Conservation (phyloP, 2,113 vertebrate genomes). For the Atractosteus spatula region DNA sequence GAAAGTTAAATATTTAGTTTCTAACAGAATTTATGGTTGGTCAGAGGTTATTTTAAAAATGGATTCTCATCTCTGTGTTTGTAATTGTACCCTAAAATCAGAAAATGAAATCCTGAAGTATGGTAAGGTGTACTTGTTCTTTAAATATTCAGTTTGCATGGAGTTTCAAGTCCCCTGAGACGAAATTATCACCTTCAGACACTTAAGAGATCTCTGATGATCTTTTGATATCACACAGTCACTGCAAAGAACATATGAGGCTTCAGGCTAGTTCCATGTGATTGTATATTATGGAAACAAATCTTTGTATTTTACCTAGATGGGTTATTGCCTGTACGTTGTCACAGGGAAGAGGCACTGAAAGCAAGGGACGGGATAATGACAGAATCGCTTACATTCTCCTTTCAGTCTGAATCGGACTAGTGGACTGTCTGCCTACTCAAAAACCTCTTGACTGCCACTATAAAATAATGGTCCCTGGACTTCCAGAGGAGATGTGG, state of each 20-base stretch:
- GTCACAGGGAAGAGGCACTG: neutral
- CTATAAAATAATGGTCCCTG: neutral
- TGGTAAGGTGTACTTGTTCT: no score
- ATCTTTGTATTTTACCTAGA: neutral
- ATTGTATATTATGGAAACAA: neutral
- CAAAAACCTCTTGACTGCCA: neutral
- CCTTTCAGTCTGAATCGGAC: neutral
- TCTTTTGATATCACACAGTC: neutral
- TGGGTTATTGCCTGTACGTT: neutral
- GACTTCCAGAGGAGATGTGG: neutral
- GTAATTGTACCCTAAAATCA: no score
- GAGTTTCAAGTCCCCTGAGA: neutral
- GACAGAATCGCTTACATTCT: constrained; percentile 1
- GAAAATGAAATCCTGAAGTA: no score
- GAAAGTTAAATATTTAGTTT: no score
- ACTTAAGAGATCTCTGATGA: neutral
- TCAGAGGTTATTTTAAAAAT: no score
- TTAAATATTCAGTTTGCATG: no score
- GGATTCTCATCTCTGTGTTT: no score
- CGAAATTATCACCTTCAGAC: neutral
- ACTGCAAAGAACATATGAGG: neutral
- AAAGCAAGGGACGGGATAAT: neutral
- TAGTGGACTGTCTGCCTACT: neutral
- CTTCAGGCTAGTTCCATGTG: neutral
- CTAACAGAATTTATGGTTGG: no score